These are phyloP conservation scores for Eublepharis macularius DNA, from an alignment of 2,113 vertebrate species.

Conservation along the genomic window DNA sequence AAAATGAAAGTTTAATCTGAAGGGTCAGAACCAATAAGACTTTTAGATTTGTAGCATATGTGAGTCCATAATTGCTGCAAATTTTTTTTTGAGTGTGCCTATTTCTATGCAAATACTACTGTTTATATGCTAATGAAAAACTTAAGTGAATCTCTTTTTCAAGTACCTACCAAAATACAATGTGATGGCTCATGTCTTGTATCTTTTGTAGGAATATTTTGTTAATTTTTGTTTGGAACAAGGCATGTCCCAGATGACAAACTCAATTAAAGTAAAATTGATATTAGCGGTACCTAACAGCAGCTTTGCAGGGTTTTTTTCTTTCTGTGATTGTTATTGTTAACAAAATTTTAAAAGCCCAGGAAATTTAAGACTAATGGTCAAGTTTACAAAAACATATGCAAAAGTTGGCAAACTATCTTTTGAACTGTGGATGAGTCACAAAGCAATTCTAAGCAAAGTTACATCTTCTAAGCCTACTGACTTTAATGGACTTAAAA, in stretches of 20 bases:
- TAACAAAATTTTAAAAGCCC: background rate
- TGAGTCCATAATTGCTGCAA: constrained; percentile 50
- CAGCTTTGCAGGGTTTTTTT: constrained; percentile 17
- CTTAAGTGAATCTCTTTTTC: constrained; percentile 32
- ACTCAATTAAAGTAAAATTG: constrained; percentile 35
- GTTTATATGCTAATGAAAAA: constrained; percentile 63
- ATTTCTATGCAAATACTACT: constrained; percentile 55
- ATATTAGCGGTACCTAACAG: background rate
- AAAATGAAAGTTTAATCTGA: constrained; percentile 56
- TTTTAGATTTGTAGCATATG: constrained; percentile 58
- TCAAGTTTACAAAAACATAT: constrained; percentile 26
- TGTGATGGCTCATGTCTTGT: constrained; percentile 4
- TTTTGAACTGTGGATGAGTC: too few relatives aligned
- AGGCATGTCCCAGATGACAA: constrained; percentile 35
- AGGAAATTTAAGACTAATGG: background rate
- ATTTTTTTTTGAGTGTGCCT: constrained; percentile 40
- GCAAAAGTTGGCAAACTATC: constrained; percentile 11
- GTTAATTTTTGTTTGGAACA: background rate
- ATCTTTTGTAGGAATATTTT: constrained; percentile 26
- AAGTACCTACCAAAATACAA: constrained; percentile 43
- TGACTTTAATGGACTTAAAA: too few relatives aligned
- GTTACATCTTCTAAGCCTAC: too few relatives aligned
- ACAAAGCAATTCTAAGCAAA: too few relatives aligned
- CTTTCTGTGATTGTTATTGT: background rate
- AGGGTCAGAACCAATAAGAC: constrained; percentile 53